Evolutionary conservation across 2,797 vertebrate species (phyloP).

Genomic region (Chiroxiphia lanceolata): DNA sequence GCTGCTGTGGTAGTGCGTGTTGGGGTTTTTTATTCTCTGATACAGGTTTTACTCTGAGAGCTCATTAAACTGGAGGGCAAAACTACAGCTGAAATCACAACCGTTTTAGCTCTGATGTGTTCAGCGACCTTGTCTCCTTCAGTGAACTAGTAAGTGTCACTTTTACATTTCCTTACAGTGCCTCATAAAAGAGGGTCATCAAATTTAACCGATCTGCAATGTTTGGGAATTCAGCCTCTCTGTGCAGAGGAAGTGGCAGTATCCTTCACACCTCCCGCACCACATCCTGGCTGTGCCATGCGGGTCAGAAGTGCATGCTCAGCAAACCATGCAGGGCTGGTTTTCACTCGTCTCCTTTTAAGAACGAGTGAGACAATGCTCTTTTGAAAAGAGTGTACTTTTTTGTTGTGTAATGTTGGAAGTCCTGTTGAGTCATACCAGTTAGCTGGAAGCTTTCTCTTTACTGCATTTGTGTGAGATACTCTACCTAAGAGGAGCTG

Average conservation of each 20-base stretch:
- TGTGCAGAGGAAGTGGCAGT: background rate
- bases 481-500: background rate
- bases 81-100: background rate
- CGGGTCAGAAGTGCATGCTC: fast-evolving
- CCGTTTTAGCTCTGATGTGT: background rate
- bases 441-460: background rate
- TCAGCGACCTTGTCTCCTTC: background rate
- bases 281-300: fast-evolving
- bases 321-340: background rate
- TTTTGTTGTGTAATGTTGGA: background rate
- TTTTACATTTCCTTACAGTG: background rate
- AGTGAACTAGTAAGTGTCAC: background rate
- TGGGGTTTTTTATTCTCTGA: background rate
- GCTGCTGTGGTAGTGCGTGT: background rate
- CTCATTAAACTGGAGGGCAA: background rate
- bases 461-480: background rate
- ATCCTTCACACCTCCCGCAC: fast-evolving
- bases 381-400: background rate
- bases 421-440: background rate
- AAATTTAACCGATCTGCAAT: background rate
- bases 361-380: fast-evolving
- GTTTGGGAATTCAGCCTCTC: background rate
- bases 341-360: fast-evolving
- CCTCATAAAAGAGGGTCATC: background rate
- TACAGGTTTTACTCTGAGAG: background rate